Evolutionary conservation across 2,888 invertebrate species (phyloP), one percentile per base, ranked within the genome.

Genomic region (Glomeris marginata): DNA sequence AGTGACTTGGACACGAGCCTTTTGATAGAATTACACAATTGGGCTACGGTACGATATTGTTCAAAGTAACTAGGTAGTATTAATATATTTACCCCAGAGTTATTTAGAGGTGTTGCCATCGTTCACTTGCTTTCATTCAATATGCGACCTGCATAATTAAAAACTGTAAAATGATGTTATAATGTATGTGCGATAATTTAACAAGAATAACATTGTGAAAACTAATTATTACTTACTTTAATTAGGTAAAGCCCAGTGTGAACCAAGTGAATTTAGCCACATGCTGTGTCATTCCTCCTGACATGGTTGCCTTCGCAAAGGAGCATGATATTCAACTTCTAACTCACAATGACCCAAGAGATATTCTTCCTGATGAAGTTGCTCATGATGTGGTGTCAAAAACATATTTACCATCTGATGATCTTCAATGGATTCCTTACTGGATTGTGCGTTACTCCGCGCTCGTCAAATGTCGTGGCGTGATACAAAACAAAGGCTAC

Each of bases 261-360:
- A 83, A 91, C 49, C 94, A 95, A 72, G 88, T 95, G 52, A 94
- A 90, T 71, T 72, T 94, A 49, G 80, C 85, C 1, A 81, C 84
- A 13, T 94, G 94, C 65, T 94, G 94, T 70, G 85, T 91, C 2
- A 92, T 97, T 49, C 94, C 95, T 20, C 84, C 87, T 1, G 78
- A 84, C 2, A 73, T 97, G 56, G 83, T 87, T 66, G 77, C 80
- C 56, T 97, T 87, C 70, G 90, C 95, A 54, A 83, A 84, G 59
- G 80, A 84, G 56, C 80, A 92, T 61, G 86, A 88, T 61, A 82
- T 98, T 54, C 91, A 92, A 64, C 71, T 98, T 37, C 73, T 97
- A 21, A 97, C 95, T 0, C 97, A 98, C 66, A 90, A 85, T 61
- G 97, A 98, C 68, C 88, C 92, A 1, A 78, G 78, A 63, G 83